Evolutionary conservation across 2,113 vertebrate species (phyloP).

Genomic region (Corvus cornix): DNA sequence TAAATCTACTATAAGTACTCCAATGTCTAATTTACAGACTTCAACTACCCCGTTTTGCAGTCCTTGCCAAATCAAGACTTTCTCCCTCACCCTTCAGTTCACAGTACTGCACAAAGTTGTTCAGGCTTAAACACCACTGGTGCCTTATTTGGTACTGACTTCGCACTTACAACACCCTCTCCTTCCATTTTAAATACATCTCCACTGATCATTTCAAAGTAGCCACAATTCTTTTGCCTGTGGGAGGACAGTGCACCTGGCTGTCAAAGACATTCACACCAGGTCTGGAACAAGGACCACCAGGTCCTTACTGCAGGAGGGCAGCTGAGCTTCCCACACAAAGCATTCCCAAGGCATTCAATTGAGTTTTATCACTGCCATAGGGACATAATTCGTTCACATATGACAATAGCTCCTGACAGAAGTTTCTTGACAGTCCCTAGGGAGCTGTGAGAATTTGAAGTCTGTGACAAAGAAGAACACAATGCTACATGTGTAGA

Average conservation of each 20-base stretch:
- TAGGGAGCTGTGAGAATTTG: not conserved
- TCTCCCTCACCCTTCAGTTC: not conserved
- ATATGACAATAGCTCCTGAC: not conserved
- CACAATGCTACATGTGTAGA: not conserved
- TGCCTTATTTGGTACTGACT: not conserved
- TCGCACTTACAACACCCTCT: not conserved
- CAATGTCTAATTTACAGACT: not conserved
- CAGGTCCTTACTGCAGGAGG: not conserved
- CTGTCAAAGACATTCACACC: not conserved
- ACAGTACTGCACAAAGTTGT: not conserved
- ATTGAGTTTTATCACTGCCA: not conserved
- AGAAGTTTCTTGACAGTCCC: not conserved
- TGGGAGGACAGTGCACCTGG: not conserved
- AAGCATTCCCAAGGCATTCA: not conserved
- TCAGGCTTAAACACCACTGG: not conserved
- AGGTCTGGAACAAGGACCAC: not conserved
- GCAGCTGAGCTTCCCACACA: not conserved
- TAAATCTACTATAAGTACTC: not conserved
- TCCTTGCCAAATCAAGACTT: not conserved
- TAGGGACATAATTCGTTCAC: not conserved
- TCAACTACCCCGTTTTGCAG: not conserved
- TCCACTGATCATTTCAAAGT: not conserved
- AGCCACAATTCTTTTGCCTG: not conserved
- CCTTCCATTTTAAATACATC: not conserved
- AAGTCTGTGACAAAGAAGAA: not conserved